Conservation (phyloP, 2,113 vertebrate genomes). For the Micromys minutus region DNA sequence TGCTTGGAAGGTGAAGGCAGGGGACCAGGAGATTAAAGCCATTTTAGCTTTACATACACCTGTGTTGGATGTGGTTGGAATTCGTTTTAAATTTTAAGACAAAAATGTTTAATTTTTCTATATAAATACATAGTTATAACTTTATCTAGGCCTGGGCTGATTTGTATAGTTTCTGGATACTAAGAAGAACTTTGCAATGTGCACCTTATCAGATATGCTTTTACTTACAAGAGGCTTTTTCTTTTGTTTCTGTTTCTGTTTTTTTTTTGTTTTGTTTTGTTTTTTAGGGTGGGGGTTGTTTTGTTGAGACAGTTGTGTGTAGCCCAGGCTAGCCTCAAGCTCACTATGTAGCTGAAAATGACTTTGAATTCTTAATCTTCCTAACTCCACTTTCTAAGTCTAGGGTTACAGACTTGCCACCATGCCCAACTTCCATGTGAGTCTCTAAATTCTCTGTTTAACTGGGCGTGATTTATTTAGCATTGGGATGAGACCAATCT, state of each 20-base stretch:
- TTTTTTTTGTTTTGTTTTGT: too few relatives aligned
- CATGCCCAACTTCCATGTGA: not conserved
- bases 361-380: not conserved
- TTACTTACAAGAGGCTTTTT: not conserved
- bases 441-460: not conserved
- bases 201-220: not conserved
- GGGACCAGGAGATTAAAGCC: not conserved
- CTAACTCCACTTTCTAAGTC: not conserved
- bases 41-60: conserved; percentile 16
- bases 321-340: not conserved
- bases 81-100: conserved; percentile 56
- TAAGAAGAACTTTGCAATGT: not conserved
- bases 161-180: not conserved
- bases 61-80: not conserved
- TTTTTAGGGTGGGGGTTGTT: not conserved
- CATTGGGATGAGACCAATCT: not conserved
- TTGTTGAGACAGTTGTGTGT: not conserved
- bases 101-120: conserved; percentile 45
- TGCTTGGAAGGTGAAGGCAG: not conserved
- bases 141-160: not conserved
- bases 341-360: not conserved
- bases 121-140: not conserved
- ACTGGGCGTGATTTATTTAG: not conserved
- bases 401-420: too few relatives aligned
- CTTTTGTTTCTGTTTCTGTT: too few relatives aligned